Conservation (phyloP, 1,140 invertebrate species). For the Drosophila nasuta region DNA sequence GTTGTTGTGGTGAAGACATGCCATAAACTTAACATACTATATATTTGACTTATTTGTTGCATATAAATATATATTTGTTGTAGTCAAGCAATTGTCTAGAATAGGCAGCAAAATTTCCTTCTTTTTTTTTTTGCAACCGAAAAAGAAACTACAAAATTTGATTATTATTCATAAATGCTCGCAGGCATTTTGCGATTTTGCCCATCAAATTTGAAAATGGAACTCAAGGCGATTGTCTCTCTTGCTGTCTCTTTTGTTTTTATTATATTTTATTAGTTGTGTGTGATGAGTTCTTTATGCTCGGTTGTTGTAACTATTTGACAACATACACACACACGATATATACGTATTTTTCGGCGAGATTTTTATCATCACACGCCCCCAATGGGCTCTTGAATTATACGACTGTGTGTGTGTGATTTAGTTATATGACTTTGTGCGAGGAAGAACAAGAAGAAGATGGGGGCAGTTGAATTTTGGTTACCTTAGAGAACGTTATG, state of each 20-base stretch:
- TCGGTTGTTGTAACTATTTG: conserved; percentile 38
- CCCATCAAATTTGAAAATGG: conserved; percentile 12
- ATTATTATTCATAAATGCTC: neutral
- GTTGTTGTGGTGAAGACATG: too few relatives aligned
- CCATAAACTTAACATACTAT: too few relatives aligned
- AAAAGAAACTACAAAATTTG: neutral
- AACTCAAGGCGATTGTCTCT: neutral
- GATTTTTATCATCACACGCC: conserved; percentile 37
- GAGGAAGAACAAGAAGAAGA: too few relatives aligned
- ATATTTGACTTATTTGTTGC: too few relatives aligned
- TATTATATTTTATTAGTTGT: too few relatives aligned
- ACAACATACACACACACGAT: neutral
- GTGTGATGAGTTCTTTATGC: neutral
- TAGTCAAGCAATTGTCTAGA: too few relatives aligned
- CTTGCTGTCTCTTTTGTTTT: neutral
- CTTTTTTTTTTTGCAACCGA: too few relatives aligned
- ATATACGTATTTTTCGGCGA: conserved; percentile 13
- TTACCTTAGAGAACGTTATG: conserved; percentile 26
- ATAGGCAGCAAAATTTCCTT: too few relatives aligned
- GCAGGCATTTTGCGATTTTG: conserved; percentile 2
- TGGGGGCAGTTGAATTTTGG: neutral
- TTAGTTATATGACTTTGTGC: conserved; percentile 14
- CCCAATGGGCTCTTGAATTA: conserved; percentile 32
- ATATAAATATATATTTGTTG: too few relatives aligned
- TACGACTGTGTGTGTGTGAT: conserved; percentile 17